phyloP scores from a whole-genome alignment of 2,113 vertebrate species.

The Upupa epops region DNA sequence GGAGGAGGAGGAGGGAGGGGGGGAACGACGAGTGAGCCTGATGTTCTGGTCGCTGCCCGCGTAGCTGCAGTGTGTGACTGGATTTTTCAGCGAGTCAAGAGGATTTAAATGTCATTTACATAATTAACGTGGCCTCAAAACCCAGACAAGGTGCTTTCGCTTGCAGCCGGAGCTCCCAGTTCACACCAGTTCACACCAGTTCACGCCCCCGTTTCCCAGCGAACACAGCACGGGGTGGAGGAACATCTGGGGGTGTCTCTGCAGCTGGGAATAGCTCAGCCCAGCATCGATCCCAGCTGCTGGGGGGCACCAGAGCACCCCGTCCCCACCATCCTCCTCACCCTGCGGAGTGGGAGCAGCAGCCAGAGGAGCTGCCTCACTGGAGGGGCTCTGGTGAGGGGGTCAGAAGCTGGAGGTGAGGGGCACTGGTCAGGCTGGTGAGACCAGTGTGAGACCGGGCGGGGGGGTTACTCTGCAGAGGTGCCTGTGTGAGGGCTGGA shows the following conservation, averaged over 20 bases:
- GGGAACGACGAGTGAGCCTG: not conserved
- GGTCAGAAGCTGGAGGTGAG: constrained; percentile 60
- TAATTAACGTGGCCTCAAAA: constrained; percentile 13
- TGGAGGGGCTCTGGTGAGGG: not conserved
- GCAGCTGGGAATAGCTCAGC: not conserved
- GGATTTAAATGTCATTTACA: constrained; percentile 58
- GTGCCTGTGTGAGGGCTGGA: no score
- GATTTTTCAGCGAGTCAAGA: not conserved
- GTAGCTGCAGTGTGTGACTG: not conserved
- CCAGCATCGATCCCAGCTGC: not conserved
- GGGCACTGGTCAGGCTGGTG: constrained; percentile 41
- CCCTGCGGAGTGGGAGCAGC: not conserved
- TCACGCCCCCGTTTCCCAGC: accelerated
- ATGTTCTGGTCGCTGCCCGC: not conserved
- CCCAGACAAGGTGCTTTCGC: not conserved
- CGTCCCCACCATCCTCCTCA: not conserved
- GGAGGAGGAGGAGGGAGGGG: not conserved
- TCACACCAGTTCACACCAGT: not conserved
- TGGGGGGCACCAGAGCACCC: not conserved
- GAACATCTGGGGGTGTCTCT: accelerated
- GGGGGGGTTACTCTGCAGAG: not conserved
- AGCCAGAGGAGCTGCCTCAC: constrained; percentile 7
- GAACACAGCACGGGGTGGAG: no score
- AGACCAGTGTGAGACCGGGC: not conserved
- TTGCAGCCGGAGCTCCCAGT: not conserved